phyloP scores from a whole-genome alignment of 2,113 vertebrate species.

The Thunnus maccoyii region DNA sequence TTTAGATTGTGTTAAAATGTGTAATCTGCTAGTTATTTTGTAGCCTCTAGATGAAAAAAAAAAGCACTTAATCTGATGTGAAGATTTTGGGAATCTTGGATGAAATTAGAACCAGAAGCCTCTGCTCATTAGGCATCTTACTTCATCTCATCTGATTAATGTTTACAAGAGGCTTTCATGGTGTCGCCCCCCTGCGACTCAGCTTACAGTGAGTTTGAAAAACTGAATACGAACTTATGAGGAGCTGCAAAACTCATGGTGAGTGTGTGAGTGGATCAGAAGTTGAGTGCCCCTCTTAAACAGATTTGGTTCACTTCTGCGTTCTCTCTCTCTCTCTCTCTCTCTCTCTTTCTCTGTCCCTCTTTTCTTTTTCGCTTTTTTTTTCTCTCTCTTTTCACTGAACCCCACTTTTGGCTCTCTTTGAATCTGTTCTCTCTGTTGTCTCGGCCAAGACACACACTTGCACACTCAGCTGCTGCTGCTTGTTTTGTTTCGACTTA shows the following conservation, averaged over 20 bases:
- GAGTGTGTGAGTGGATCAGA: slow-evolving; percentile 48
- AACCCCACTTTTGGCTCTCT: slow-evolving; percentile 74
- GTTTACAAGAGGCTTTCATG: slow-evolving; percentile 18
- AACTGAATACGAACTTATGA: slow-evolving; percentile 17
- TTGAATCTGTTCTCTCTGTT: slow-evolving; percentile 74
- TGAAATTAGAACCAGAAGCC: slow-evolving; percentile 2
- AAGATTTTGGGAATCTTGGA: background rate
- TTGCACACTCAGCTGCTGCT: slow-evolving; percentile 75
- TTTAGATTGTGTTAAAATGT: background rate
- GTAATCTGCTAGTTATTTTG: background rate
- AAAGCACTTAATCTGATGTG: background rate
- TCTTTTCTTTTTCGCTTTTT: background rate
- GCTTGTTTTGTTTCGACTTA: slow-evolving; percentile 80
- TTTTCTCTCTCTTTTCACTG: slow-evolving; percentile 25
- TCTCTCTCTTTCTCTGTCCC: background rate
- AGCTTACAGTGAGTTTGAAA: background rate
- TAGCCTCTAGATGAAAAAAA: background rate
- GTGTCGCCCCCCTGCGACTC: background rate
- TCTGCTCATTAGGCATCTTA: background rate
- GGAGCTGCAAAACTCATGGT: background rate
- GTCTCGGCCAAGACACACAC: slow-evolving; percentile 77
- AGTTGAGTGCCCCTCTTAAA: slow-evolving; percentile 65
- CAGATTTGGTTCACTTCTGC: slow-evolving; percentile 59
- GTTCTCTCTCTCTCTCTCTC: slow-evolving; percentile 9
- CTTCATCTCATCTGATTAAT: slow-evolving; percentile 26